These are phyloP conservation scores for Scartelaos histophorus DNA, from an alignment of 2,113 vertebrate species.

Conservation along the genomic window DNA sequence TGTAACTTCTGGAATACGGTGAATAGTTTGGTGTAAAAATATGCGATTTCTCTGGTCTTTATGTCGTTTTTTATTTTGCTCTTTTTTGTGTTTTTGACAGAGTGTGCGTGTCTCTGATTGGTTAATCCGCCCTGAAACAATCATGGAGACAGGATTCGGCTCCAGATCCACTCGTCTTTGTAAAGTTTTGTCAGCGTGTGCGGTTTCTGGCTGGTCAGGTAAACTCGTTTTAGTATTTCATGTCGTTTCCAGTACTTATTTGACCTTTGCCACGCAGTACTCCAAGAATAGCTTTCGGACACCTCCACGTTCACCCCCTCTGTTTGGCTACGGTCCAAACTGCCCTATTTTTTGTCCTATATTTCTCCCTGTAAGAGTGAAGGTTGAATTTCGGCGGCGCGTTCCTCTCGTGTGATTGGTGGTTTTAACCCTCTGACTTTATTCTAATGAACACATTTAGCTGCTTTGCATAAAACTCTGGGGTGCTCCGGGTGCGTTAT, in stretches of 20 bases:
- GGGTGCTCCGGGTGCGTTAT: no score
- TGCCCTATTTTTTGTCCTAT: constrained; percentile 33
- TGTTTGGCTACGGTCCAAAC: background rate
- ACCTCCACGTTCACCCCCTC: background rate
- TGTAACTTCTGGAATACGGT: no score
- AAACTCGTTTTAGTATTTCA: background rate
- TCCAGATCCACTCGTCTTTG: no score
- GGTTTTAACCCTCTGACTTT: background rate
- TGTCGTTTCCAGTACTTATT: background rate
- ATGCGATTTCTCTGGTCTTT: no score
- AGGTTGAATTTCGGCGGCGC: background rate
- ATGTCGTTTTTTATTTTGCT: no score
- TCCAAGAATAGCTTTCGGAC: background rate
- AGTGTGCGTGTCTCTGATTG: no score
- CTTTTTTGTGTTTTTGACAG: no score
- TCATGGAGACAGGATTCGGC: no score
- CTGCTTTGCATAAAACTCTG: background rate
- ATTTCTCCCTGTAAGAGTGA: constrained; percentile 9
- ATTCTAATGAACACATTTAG: constrained; percentile 7
- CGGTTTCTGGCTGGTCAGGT: no score
- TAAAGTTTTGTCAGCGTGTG: no score
- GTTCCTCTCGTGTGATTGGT: constrained; percentile 7
- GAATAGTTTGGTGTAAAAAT: no score
- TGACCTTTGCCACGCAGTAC: background rate
- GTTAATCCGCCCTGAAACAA: no score